Evolutionary conservation across 2,888 invertebrate species (phyloP), one percentile per base, ranked within the genome.

Genomic region (Bhutanitis thaidina): DNA sequence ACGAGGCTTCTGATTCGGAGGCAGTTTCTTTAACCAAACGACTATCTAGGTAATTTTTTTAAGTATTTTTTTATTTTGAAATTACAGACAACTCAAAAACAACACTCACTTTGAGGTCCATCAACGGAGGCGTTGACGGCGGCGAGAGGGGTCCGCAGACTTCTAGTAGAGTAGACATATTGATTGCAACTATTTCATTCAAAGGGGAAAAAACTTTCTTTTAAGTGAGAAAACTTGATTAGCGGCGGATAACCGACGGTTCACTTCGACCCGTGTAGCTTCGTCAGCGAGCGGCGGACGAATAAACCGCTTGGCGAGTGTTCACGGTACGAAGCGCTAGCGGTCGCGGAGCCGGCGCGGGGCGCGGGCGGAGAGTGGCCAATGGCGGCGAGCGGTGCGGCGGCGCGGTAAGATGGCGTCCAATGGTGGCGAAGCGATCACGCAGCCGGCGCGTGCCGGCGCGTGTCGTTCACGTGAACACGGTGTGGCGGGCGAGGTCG

Each of bases 381-480:
- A 81, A 80, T 83, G 81, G 71, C 67, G 74, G 66, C 93, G 93
- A 93, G 93, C 93, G 72, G 69, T 62, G 70, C 75, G 65, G 78
- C 93, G 92, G 93, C 95, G 95, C 94, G 93, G 94, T 95, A 90
- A 93, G 74, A 76, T 57, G 62, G 60, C 71, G 73, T 67, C 94
- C 94, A 94, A 94, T 94, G 73, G 72, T 69, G 60, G 68, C 45
- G 55, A 45, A 59, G 73, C 74, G 91, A 91, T 93, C 96, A 96
- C 92, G 92, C 94, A 91, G 86, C 85, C 81, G 80, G 88, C 91
- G 94, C 95, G 94, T 96, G 96, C 91, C 82, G 72, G 81, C 86
- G 93, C 92, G 92, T 92, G 93, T 76, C 93, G 92, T 94, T 95
- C 96, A 96, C 96, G 95, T 96, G 96, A 91, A 91, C 93, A 82